Percentiles rank a stretch among this genome's conserved stretches.
These are phyloP conservation scores for Epizoanthus fatuus DNA, from an alignment of 92 coral and sea anemone species.

Conservation along the genomic window DNA sequence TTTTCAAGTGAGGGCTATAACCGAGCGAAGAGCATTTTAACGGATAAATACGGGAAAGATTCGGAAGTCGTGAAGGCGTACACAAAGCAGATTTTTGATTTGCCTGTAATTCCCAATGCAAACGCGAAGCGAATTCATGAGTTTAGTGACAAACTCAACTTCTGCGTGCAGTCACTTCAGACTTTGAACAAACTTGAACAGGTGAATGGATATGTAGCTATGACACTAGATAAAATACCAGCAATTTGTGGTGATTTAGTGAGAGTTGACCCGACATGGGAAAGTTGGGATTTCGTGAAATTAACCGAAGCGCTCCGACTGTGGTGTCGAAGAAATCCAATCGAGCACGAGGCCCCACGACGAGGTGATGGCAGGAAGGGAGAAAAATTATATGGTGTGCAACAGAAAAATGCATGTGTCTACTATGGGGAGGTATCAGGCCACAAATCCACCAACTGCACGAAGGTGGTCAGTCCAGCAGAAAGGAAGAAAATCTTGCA, in stretches of 20 bases:
- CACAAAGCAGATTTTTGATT: constrained; percentile 22
- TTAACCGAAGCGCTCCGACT: constrained; percentile 28
- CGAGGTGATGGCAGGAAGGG: not conserved
- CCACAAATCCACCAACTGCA: constrained; percentile 25
- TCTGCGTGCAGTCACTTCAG: constrained; percentile 52
- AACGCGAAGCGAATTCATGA: constrained; percentile 44
- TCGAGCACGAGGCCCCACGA: not conserved
- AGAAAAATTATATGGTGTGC: constrained; percentile 7
- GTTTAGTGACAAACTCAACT: constrained; percentile 48
- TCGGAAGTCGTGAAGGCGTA: constrained; percentile 36
- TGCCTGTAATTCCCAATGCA: constrained; percentile 28
- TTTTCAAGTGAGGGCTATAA: constrained; percentile 47
- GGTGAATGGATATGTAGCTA: constrained; percentile 29
- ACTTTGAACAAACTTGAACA: constrained; percentile 39
- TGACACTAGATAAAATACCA: constrained; percentile 47
- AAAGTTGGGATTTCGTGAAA: constrained; percentile 37
- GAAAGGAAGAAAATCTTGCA: constrained; percentile 22
- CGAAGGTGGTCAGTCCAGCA: constrained; percentile 21
- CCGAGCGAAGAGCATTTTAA: constrained; percentile 43
- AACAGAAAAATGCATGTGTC: constrained; percentile 13
- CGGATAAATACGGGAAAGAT: constrained; percentile 36
- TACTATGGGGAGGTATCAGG: constrained; percentile 27
- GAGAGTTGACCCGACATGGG: constrained; percentile 18
- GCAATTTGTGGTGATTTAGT: constrained; percentile 30
- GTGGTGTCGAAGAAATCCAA: constrained; percentile 35